Percentiles rank a stretch among this genome's conserved stretches.
Evolutionary conservation across 1,140 invertebrate genomes (phyloP).

Genomic region (Drosophila bocqueti): DNA sequence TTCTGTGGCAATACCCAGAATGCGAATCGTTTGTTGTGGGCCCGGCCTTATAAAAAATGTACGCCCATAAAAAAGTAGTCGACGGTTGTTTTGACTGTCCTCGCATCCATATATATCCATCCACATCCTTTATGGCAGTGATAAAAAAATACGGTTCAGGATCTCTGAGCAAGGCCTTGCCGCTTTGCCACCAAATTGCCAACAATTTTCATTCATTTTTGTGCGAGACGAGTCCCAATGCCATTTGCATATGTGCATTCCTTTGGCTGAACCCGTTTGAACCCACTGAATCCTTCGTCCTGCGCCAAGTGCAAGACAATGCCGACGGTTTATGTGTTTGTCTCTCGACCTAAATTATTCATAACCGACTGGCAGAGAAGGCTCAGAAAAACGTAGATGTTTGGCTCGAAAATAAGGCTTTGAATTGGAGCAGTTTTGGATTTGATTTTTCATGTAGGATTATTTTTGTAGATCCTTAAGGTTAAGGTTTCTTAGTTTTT

Average conservation of each 20-base stretch:
- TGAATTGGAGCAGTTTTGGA: background rate
- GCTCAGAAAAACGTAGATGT: background rate
- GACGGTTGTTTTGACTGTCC: conserved; percentile 76
- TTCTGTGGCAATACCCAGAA: conserved; percentile 18
- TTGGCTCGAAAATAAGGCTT: background rate
- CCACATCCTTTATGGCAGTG: conserved; percentile 70
- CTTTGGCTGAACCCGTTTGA: conserved; percentile 37
- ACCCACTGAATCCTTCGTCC: background rate
- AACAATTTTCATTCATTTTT: conserved; percentile 84
- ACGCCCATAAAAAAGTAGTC: conserved; percentile 80
- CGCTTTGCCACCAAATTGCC: conserved; percentile 79
- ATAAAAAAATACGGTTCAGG: conserved; percentile 61
- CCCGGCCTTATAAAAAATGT: conserved; percentile 71
- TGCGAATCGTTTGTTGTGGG: conserved; percentile 37
- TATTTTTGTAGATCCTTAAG: too few relatives aligned
- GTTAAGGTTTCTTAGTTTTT: too few relatives aligned
- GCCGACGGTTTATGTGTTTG: conserved; percentile 58
- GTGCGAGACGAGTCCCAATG: conserved; percentile 41
- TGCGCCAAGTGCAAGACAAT: conserved; percentile 52
- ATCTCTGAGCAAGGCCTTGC: conserved; percentile 8
- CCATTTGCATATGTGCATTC: conserved; percentile 68
- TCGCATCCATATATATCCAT: conserved; percentile 40
- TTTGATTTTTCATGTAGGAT: background rate
- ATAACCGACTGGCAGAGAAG: conserved; percentile 35
- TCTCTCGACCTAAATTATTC: conserved; percentile 68